A percentile compares a stretch with the other conserved stretches of the same genome.
Conservation (phyloP, 92 coral and sea anemone species). For the Isaurus tuberculatus region DNA sequence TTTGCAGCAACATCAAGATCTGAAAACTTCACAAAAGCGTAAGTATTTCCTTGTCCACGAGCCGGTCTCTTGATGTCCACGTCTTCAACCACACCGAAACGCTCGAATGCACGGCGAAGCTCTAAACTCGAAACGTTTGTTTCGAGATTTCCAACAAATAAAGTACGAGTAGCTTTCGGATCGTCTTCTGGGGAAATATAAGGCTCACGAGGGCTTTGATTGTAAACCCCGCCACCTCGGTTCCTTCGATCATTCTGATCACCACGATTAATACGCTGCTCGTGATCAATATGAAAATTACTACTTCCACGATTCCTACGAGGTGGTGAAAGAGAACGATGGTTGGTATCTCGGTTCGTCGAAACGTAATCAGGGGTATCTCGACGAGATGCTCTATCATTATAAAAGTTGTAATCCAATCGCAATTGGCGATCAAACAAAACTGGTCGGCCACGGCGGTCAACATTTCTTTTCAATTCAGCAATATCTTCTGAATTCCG, state of each 20-base stretch:
- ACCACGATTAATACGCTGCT: conserved; percentile 76
- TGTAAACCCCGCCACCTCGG: conserved; percentile 69
- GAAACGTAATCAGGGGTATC: conserved; percentile 83
- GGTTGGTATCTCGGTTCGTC: conserved; percentile 75
- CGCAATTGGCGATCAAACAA: conserved; percentile 89
- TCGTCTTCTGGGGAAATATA: conserved; percentile 93
- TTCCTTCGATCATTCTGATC: conserved; percentile 72
- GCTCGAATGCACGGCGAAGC: conserved; percentile 95
- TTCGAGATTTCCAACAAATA: conserved; percentile 98
- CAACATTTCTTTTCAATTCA: conserved; percentile 91
- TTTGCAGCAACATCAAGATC: conserved; percentile 99
- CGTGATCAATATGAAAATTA: conserved; percentile 74
- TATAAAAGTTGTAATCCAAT: conserved; percentile 80
- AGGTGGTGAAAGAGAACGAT: conserved; percentile 77
- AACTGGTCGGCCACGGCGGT: conserved; percentile 88
- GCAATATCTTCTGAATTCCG: conserved; percentile 94
- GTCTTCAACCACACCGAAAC: conserved; percentile 96
- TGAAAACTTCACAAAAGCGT: conserved; percentile 99
- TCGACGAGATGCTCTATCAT: conserved; percentile 82
- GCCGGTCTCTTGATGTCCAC: conserved; percentile 99
- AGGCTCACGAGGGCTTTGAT: conserved; percentile 62
- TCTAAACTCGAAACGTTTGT: conserved; percentile 96
- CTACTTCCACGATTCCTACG: conserved; percentile 79
- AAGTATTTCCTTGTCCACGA: conserved; percentile 99
- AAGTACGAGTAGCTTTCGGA: conserved; percentile 98